Conservation (phyloP, 35 echinoderm and acorn worm species). For the Acanthaster planci region DNA sequence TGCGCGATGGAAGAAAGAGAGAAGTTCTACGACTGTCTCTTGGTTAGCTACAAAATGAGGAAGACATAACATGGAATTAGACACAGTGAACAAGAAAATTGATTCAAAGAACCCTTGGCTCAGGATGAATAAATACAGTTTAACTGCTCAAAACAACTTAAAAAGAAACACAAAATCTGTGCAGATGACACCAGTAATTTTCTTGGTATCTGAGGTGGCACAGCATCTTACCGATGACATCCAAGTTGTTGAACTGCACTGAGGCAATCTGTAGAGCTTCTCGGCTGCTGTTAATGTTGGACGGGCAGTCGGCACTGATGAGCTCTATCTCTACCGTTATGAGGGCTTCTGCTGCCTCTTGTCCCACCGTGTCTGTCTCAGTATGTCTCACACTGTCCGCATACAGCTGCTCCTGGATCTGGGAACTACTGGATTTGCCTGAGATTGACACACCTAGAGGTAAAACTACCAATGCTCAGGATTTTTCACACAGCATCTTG, state of each 20-base stretch:
- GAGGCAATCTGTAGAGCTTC: slow-evolving; percentile 53
- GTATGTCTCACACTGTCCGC: slow-evolving; percentile 7
- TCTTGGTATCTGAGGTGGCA: slow-evolving; percentile 7
- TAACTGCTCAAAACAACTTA: too few species aligned
- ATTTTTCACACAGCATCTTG: too few species aligned
- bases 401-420: slow-evolving; percentile 12
- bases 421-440: not conserved
- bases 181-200: not conserved
- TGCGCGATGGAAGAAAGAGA: slow-evolving; percentile 79
- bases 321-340: slow-evolving; percentile 68
- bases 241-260: slow-evolving; percentile 86
- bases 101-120: too few species aligned
- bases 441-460: not conserved
- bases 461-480: not conserved
- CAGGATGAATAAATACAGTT: too few species aligned
- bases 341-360: slow-evolving; percentile 62
- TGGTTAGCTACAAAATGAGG: slow-evolving; percentile 73
- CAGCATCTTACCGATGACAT: slow-evolving; percentile 67
- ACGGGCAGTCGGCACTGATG: slow-evolving; percentile 62
- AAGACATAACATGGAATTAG: not conserved
- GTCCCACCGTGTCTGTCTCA: not conserved
- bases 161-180: too few species aligned
- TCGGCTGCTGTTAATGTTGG: slow-evolving; percentile 28
- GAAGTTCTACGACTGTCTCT: slow-evolving; percentile 89
- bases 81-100: not conserved